Conservation (phyloP, 2,797 vertebrate genomes). For the Sebastes variabilis region DNA sequence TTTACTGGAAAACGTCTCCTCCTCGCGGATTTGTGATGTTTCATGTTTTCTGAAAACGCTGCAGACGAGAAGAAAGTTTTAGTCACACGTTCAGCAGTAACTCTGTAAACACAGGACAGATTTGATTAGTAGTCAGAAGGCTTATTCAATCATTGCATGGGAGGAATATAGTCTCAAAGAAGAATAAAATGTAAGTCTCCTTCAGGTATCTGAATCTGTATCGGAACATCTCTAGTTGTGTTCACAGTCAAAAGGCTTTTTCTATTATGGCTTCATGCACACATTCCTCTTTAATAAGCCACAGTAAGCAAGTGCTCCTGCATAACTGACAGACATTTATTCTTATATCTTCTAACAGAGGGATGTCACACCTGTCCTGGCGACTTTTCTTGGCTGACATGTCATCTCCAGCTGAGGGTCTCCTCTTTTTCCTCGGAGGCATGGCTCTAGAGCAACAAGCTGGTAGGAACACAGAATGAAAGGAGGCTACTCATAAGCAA, state of each 20-base stretch:
- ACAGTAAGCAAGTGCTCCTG: background rate
- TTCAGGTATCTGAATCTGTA: too few relatives aligned
- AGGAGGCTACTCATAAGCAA: background rate
- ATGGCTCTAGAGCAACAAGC: slow-evolving; percentile 98
- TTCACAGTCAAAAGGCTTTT: background rate
- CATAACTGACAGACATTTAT: too few relatives aligned
- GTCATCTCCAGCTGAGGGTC: slow-evolving; percentile 96
- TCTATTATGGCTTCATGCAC: background rate
- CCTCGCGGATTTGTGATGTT: slow-evolving; percentile 91
- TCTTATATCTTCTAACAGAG: background rate
- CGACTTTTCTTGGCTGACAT: slow-evolving; percentile 98
- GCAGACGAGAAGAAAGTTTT: slow-evolving; percentile 13
- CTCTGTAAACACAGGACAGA: background rate
- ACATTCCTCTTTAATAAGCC: background rate
- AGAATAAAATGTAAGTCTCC: too few relatives aligned
- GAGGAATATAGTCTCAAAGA: background rate
- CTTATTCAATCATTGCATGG: too few relatives aligned
- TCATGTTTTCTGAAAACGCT: slow-evolving; percentile 98
- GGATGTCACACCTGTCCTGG: slow-evolving; percentile 89
- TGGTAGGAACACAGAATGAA: slow-evolving; percentile 54
- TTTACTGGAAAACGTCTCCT: slow-evolving; percentile 98
- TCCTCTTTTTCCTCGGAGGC: slow-evolving; percentile 99
- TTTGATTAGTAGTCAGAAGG: background rate
- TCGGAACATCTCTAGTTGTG: too few relatives aligned
- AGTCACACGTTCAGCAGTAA: background rate